Evolutionary conservation across 2,888 invertebrate genomes (phyloP).

Genomic region (Lingula anatina): DNA sequence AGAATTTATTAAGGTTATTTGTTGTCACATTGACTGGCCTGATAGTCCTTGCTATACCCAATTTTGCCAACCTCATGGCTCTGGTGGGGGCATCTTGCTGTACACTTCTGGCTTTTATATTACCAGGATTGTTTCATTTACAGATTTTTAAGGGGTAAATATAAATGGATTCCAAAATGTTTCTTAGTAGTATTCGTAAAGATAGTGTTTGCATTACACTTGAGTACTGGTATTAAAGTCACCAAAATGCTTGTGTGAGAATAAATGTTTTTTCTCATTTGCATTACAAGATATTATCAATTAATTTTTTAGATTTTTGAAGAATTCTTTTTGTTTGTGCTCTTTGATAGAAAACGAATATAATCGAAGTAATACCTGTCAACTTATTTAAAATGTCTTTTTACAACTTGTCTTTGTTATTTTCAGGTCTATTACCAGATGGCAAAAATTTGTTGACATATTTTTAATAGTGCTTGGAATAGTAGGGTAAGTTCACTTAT

Average conservation of each 20-base stretch:
- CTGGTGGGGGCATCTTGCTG: constrained; percentile 54
- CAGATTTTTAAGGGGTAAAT: constrained; percentile 44
- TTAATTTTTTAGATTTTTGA: too few species aligned
- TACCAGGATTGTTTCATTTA: constrained; percentile 53
- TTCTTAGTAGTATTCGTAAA: too few species aligned
- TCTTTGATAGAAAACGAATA: too few species aligned
- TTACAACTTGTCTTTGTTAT: too few species aligned
- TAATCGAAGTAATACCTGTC: too few species aligned
- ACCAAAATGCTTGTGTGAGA: too few species aligned
- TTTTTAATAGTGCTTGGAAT: background rate
- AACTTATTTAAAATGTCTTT: too few species aligned
- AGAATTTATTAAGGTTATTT: constrained; percentile 48
- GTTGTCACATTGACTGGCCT: constrained; percentile 50
- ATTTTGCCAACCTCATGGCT: constrained; percentile 54
- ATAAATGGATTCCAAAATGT: background rate
- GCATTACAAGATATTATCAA: too few species aligned
- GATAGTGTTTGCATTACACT: too few species aligned
- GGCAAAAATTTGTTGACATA: background rate
- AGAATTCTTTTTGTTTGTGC: too few species aligned
- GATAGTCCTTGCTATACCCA: constrained; percentile 51
- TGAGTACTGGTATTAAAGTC: background rate
- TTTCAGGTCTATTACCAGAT: background rate
- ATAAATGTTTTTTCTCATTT: too few species aligned
- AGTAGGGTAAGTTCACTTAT: background rate
- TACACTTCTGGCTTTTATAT: constrained; percentile 52